phyloP scores from a whole-genome alignment of 2,797 vertebrate genomes.

The Buphagus erythrorhynchus region DNA sequence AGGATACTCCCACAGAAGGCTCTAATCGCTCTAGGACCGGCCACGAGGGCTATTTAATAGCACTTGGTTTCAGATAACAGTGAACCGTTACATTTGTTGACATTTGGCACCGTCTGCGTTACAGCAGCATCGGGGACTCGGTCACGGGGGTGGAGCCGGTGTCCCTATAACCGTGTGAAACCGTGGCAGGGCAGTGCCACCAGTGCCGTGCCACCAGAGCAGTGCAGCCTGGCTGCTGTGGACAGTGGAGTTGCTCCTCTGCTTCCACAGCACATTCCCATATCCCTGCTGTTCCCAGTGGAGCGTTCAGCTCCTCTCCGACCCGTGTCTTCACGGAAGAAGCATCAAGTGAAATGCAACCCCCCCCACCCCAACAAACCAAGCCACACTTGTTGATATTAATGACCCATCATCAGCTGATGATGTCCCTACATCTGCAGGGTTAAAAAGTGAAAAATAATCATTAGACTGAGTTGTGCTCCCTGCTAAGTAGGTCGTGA shows the following conservation, averaged over 20 bases:
- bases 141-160: not conserved
- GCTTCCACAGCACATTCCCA: not conserved
- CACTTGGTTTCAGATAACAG: not conserved
- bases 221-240: not conserved
- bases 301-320: not conserved
- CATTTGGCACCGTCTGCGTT: not conserved
- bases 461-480: not conserved
- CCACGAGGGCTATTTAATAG: not conserved
- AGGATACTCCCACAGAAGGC: not conserved
- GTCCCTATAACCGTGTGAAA: not conserved
- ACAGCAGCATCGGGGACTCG: not conserved
- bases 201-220: not conserved
- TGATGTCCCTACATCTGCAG: not conserved
- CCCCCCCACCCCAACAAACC: not conserved
- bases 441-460: not conserved
- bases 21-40: not conserved
- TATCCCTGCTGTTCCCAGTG: not conserved
- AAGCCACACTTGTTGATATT: not conserved
- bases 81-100: not conserved
- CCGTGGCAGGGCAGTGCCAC: not conserved
- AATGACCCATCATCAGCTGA: not conserved
- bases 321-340: not conserved
- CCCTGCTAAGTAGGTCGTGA: not conserved
- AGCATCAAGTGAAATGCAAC: not conserved
- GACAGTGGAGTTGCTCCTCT: not conserved